Percentiles rank a stretch among this genome's conserved stretches.
Conservation (phyloP, 2,888 invertebrate species). For the Hartigia nigra region DNA sequence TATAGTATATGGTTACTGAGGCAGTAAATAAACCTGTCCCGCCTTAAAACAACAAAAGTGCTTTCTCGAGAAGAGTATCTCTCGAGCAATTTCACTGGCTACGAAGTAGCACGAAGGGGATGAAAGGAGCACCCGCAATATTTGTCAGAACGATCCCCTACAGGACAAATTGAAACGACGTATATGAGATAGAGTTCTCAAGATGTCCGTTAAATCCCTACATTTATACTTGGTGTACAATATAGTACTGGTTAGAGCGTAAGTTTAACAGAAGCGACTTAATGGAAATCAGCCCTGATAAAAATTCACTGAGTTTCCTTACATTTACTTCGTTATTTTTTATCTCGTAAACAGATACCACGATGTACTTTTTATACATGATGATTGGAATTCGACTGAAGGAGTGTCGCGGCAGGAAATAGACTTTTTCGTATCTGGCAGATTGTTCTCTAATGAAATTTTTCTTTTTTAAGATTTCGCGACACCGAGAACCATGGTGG, state of each 20-base stretch:
- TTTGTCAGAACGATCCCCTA: constrained; percentile 47
- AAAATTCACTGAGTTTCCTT: not conserved
- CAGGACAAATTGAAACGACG: constrained; percentile 55
- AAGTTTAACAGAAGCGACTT: not conserved
- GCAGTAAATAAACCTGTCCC: constrained; percentile 61
- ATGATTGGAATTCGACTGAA: not conserved
- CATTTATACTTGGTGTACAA: not conserved
- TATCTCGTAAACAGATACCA: not conserved
- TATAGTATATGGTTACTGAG: not conserved
- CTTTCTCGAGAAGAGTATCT: constrained; percentile 32
- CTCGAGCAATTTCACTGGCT: constrained; percentile 35
- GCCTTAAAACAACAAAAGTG: constrained; percentile 58
- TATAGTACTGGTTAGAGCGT: not conserved
- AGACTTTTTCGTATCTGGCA: not conserved
- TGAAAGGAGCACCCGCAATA: constrained; percentile 40
- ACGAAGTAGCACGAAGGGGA: constrained; percentile 9
- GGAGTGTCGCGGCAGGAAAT: not conserved
- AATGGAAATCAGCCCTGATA: not conserved
- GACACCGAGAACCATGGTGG: not conserved
- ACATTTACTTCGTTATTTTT: not conserved
- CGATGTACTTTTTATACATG: not conserved
- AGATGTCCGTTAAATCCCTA: constrained; percentile 19
- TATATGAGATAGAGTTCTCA: constrained; percentile 48
- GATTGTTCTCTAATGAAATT: not conserved
- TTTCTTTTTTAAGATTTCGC: not conserved